Percentiles rank a stretch among this genome's conserved stretches.
These are phyloP conservation scores for Xenopus laevis DNA, from an alignment of 2,113 vertebrate species.

Conservation along the genomic window DNA sequence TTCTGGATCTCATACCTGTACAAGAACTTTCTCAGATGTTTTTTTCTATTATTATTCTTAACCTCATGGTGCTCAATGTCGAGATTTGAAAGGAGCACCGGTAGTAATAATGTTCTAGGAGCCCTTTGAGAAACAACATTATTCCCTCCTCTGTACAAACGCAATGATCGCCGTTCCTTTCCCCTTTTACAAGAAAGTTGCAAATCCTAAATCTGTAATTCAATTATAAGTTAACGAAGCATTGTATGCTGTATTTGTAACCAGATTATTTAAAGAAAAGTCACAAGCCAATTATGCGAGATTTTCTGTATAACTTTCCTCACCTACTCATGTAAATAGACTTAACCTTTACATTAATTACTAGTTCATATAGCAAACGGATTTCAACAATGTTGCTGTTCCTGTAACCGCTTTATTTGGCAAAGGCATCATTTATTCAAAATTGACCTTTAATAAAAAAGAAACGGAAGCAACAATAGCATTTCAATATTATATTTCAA, in stretches of 20 bases:
- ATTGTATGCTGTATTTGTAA: conserved; percentile 44
- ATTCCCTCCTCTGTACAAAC: too few relatives aligned
- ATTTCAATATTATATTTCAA: too few relatives aligned
- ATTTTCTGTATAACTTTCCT: conserved; percentile 33
- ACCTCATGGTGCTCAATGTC: too few relatives aligned
- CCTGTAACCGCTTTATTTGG: conserved; percentile 36
- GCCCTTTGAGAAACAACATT: too few relatives aligned
- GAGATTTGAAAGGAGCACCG: too few relatives aligned
- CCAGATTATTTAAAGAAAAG: conserved; percentile 29
- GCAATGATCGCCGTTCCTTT: background rate
- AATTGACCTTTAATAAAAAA: conserved; percentile 30
- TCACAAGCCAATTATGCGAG: conserved; percentile 42
- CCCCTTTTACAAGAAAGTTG: background rate
- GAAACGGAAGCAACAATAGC: conserved; percentile 5
- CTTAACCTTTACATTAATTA: conserved; percentile 45
- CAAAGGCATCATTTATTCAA: conserved; percentile 25
- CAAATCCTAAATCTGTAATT: background rate
- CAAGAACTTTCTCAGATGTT: too few relatives aligned
- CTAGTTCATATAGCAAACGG: conserved; percentile 23
- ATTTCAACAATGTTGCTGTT: conserved; percentile 31
- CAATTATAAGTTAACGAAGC: conserved; percentile 34
- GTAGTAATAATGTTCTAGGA: too few relatives aligned
- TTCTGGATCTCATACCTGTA: too few relatives aligned
- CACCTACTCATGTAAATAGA: conserved; percentile 40
- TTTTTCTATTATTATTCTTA: too few relatives aligned